phyloP scores from a whole-genome alignment of 1,140 invertebrate species.

The Asobara japonica region DNA sequence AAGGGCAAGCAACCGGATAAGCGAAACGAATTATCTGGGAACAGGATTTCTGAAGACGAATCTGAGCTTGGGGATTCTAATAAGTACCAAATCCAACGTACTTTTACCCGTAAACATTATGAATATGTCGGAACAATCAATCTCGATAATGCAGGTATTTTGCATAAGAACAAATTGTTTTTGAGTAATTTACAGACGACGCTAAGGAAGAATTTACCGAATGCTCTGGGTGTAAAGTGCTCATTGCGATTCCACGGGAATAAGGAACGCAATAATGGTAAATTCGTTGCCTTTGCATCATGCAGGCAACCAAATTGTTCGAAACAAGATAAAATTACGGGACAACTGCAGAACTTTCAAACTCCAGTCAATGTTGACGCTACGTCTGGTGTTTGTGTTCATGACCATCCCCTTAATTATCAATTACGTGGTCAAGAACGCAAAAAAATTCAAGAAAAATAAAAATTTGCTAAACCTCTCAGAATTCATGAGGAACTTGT shows the following conservation, averaged over 20 bases:
- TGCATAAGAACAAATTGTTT: neutral
- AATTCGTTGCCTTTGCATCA: conserved; percentile 14
- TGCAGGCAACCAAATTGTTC: conserved; percentile 23
- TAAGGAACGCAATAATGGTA: neutral
- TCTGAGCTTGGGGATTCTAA: neutral
- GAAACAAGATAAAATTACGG: conserved; percentile 6
- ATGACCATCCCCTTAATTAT: conserved; percentile 2
- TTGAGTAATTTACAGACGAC: neutral
- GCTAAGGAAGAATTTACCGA: neutral
- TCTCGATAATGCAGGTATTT: neutral
- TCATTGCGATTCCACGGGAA: neutral
- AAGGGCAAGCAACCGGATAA: neutral
- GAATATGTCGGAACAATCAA: neutral
- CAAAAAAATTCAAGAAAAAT: conserved; percentile 1
- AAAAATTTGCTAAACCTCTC: neutral
- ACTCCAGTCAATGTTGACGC: neutral
- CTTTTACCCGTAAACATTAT: neutral
- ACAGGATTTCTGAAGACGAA: neutral
- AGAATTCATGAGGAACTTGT: neutral
- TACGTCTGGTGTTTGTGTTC: neutral
- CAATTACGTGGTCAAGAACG: conserved; percentile 12
- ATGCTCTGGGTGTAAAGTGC: neutral
- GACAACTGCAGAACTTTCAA: neutral
- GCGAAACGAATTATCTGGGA: neutral
- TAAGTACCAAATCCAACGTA: neutral